Evolutionary conservation across 1,140 invertebrate genomes (phyloP).

Genomic region (Drosophila neocordata): DNA sequence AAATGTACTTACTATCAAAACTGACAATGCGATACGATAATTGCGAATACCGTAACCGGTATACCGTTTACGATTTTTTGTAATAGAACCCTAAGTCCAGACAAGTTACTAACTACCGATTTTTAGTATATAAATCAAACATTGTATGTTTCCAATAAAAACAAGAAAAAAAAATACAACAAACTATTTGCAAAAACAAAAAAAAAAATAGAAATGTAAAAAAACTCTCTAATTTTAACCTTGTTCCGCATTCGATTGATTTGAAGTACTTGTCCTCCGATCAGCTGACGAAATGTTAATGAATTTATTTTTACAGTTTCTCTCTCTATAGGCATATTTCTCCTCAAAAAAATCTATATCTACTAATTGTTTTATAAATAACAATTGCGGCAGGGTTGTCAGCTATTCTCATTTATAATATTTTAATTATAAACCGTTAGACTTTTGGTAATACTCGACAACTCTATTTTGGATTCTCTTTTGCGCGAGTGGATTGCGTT

Average conservation of each 20-base stretch:
- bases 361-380: conserved; percentile 61
- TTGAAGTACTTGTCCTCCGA: conserved; percentile 49
- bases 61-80: conserved; percentile 56
- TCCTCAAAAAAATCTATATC: background rate
- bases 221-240: conserved; percentile 27
- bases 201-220: background rate
- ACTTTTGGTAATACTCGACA: conserved; percentile 26
- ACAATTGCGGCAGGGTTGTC: conserved; percentile 51
- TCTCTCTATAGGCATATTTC: background rate
- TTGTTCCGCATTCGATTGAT: conserved; percentile 54
- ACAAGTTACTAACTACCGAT: conserved; percentile 73
- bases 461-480: conserved; percentile 32
- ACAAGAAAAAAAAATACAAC: conserved; percentile 67
- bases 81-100: conserved; percentile 62
- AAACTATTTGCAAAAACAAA: conserved; percentile 60
- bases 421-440: background rate
- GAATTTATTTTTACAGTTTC: conserved; percentile 69
- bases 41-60: conserved; percentile 22
- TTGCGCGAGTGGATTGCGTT: conserved; percentile 21
- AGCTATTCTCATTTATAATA: background rate
- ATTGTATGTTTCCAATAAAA: conserved; percentile 71
- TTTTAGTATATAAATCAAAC: conserved; percentile 54
- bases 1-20: conserved; percentile 61
- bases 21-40: conserved; percentile 45
- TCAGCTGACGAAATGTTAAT: conserved; percentile 68